These are phyloP conservation scores for Misgurnus anguillicaudatus DNA, from an alignment of 2,113 vertebrate genomes.

Conservation along the genomic window DNA sequence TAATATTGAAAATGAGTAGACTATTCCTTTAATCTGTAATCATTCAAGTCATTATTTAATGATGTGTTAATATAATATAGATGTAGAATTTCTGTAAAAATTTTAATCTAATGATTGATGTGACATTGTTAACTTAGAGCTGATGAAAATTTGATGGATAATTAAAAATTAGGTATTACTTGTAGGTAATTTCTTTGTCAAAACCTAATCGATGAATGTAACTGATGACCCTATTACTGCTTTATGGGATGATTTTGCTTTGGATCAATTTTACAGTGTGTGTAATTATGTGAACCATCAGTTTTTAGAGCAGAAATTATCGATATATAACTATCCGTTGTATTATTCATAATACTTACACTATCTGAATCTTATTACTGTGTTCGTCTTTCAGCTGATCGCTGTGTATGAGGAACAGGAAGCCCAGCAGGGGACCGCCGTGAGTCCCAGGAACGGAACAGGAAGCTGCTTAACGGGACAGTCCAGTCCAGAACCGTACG, in stretches of 20 bases:
- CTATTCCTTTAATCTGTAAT: too few species aligned
- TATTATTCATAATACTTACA: too few species aligned
- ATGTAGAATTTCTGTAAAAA: too few species aligned
- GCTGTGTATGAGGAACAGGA: conserved; percentile 95
- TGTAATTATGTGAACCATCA: too few species aligned
- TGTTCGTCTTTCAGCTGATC: conserved; percentile 79
- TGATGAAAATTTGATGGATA: background rate
- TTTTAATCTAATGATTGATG: too few species aligned
- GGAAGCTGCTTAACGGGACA: conserved; percentile 63
- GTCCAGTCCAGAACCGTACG: conserved; percentile 85
- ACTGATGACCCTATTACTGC: background rate
- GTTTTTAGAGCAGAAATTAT: too few species aligned
- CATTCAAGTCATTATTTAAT: too few species aligned
- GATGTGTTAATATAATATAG: too few species aligned
- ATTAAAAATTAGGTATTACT: background rate
- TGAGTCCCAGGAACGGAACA: conserved; percentile 54
- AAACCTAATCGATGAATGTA: background rate
- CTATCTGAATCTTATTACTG: background rate
- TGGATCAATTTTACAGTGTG: too few species aligned
- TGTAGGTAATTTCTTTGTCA: background rate
- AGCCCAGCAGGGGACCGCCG: conserved; percentile 74
- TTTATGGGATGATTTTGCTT: background rate
- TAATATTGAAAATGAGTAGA: too few species aligned
- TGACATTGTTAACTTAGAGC: background rate
- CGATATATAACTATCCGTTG: too few species aligned